Evolutionary conservation across 2,888 invertebrate species (phyloP), one percentile per base, ranked within the genome.

Genomic region (Ectemnius lituratus): DNA sequence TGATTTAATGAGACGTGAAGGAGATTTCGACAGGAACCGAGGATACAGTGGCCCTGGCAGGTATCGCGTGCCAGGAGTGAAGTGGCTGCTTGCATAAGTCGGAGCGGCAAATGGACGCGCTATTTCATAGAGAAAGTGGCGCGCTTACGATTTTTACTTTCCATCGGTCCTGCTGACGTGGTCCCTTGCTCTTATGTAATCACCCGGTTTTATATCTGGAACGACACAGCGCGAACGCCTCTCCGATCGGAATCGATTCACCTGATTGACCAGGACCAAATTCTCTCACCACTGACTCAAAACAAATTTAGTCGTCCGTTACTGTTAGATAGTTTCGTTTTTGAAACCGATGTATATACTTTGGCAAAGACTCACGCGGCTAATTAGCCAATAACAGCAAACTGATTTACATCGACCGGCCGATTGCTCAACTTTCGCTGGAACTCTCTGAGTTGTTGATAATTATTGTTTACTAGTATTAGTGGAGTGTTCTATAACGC

Each of bases 61-160:
- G 52, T 78, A 73, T 82, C 73, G 83, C 82, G 82, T 85, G 84
- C 79, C 83, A 73, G 65, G 74, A 78, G 84, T 78, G 78, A 79
- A 76, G 79, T 77, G 67, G 83, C 75, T 49, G 71, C 86, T 90
- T 90, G 88, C 90, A 87, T 89, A 90, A 90, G 86, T 78, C 77
- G 76, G 78, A 37, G 70, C 68, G 76, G 80, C 82, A 79, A 86
- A 84, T 82, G 84, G 84, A 87, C 86, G 80, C 80, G 85, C 88
- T 89, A 88, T 90, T 90, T 90, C 89, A 85, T 89, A 90, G 90
- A 90, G 90, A 90, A 90, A 90, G 90, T 90, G 85, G 37, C 37
- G 37, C 37, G 37, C 79, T 82, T 83, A 86, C 82, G 37, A 86
- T 86, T 87, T 87, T 87, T 88, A 82, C 89, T 88, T 89, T 89